These are phyloP conservation scores for Diplodus puntazzo DNA, from an alignment of 2,797 vertebrate species.

Conservation along the genomic window DNA sequence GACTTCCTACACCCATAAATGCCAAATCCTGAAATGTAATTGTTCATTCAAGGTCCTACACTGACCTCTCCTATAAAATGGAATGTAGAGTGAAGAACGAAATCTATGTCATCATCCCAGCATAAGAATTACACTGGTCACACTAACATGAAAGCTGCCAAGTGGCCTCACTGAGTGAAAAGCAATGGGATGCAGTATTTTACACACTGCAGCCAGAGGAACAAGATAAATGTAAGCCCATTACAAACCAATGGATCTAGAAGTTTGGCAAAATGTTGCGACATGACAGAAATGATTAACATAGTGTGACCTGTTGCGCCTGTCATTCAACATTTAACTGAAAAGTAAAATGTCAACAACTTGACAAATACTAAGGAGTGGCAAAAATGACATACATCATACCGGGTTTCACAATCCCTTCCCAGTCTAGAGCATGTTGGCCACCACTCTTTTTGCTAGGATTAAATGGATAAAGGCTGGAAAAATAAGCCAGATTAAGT, in stretches of 20 bases:
- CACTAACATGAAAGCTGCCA: neutral
- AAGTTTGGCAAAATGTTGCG: slow-evolving; percentile 45
- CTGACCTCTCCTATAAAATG: slow-evolving; percentile 2
- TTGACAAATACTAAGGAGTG: slow-evolving; percentile 1
- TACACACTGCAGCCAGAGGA: slow-evolving; percentile 24
- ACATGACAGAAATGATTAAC: slow-evolving; percentile 59
- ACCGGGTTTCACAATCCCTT: neutral
- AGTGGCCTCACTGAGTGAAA: neutral
- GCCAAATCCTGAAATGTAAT: slow-evolving; percentile 17
- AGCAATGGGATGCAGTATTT: slow-evolving; percentile 31
- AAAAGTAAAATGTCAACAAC: slow-evolving; percentile 38
- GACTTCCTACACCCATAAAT: slow-evolving; percentile 10
- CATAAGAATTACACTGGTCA: neutral
- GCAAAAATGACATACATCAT: neutral
- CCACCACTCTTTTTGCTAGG: neutral
- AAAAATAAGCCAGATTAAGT: slow-evolving; percentile 41
- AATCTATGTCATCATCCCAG: slow-evolving; percentile 14
- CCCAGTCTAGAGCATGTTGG: neutral
- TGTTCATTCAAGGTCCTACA: slow-evolving; percentile 16
- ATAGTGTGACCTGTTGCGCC: slow-evolving; percentile 42
- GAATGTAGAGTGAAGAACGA: slow-evolving; percentile 10
- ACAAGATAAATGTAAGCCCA: neutral
- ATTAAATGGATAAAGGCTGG: slow-evolving; percentile 5
- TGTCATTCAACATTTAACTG: slow-evolving; percentile 49
- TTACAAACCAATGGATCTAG: slow-evolving; percentile 11